Conservation (phyloP, 2,797 vertebrate species). For the Pseudochirops corinnae region DNA sequence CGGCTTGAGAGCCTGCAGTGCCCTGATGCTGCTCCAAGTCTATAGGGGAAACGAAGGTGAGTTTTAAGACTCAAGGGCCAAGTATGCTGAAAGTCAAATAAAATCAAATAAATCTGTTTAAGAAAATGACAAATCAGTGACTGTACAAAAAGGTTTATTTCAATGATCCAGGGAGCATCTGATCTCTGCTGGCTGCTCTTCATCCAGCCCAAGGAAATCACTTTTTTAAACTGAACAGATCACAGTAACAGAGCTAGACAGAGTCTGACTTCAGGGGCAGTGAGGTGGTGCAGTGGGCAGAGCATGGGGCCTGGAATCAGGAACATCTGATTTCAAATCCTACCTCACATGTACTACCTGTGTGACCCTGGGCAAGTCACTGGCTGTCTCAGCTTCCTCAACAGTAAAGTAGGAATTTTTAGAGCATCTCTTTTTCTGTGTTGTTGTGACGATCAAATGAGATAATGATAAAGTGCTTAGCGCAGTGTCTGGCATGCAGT, state of each 20-base stretch:
- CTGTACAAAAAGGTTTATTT: conserved; percentile 6
- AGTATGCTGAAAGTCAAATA: background rate
- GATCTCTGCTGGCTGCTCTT: background rate
- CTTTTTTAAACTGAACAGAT: background rate
- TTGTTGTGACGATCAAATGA: background rate
- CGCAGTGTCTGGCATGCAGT: background rate
- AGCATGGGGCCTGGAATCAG: too few species aligned
- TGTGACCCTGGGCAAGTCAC: background rate
- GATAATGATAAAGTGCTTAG: background rate
- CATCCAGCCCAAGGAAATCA: background rate
- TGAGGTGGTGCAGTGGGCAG: too few species aligned
- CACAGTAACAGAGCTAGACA: background rate
- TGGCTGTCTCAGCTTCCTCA: background rate
- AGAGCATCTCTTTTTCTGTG: background rate
- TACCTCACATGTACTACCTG: background rate
- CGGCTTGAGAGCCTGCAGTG: background rate
- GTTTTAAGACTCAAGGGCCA: background rate
- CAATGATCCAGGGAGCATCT: background rate
- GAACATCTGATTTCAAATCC: background rate
- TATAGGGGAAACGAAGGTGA: background rate
- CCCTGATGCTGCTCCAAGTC: background rate
- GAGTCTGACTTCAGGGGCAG: too few species aligned
- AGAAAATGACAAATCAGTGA: background rate
- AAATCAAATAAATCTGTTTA: background rate
- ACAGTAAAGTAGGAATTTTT: background rate